Base-by-base conservation (phyloP, 2,113 vertebrate species). In the Tor tambroides region DNA sequence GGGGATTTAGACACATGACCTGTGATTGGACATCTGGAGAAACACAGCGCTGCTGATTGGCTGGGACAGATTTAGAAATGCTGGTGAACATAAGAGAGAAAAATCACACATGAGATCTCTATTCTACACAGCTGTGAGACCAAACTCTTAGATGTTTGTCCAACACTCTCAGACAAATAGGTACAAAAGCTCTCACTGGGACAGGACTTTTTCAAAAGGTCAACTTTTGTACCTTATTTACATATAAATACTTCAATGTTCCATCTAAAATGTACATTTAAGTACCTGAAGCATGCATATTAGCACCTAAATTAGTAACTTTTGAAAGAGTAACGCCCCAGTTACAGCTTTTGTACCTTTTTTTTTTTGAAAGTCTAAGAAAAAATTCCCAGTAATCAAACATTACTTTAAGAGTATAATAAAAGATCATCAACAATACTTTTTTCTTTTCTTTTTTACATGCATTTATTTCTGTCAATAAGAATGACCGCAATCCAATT, bases 21-120 rank as follows among this genome's bases (percentile, higher is more conserved):
- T 81, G 51, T 9, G 46, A 88, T 21, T 56, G 54, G 56, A 85
- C 69, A 41, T 0, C n/a, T 38, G 28, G 78, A 80, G 26, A 49
- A 26, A 21, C 5, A 26, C 23, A 15, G 19, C 30, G 10, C 43
- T 14, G 0, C 78, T 79, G 76, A 79, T 79, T 56, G 76, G 76
- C 76, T 32, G 3, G 19, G 19, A 6, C 28, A 3, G 77, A 56
- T 56, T 67, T 74, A 43, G 2, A 41, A 41, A 19, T 41, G 69
- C 32, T 41, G 21, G 17, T 72, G 9, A 21, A 71, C 17, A 21
- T 10, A 38, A 19, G 41, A 46, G 41, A n/a, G 23, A 43, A 38
- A 75, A 75, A 74, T 15, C 11, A 74, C 35, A 38, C 69, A 14
- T 12, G 35, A 74, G 71, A 41, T 72, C 69, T 72, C 35, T 67